Evolutionary conservation across 2,888 invertebrate species (phyloP), one percentile per base, ranked within the genome.

Genomic region (Sicus ferrugineus): DNA sequence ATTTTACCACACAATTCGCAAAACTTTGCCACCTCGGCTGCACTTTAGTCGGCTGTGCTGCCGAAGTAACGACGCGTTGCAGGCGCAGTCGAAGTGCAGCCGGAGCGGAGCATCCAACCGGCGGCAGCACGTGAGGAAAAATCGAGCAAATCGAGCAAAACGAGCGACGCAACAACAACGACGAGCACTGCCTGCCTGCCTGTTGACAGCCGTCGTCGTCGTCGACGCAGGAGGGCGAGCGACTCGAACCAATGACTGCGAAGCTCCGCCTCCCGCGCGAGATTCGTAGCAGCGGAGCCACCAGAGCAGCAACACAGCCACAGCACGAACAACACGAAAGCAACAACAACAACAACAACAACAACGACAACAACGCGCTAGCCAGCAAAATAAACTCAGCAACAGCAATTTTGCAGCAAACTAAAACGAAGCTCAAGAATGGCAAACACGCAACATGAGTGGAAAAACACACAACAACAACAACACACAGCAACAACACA

Each of bases 211-310:
- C 16, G 54, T 54, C 65, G 31, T 54, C 56, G 67, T 70, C 69
- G 70, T 70, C 72, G 61, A 72, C 73, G 76, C 73, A 81, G 78
- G 77, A 79, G 79, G 80, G 77, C 75, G 79, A 78, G 54, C 70
- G 73, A 77, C 78, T 77, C 77, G 78, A 76, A 77, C 84, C 84
- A 84, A 84, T 84, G 79, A 78, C 76, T 80, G 77, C 76, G 76
- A 79, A 81, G 80, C 84, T 83, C 84, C 84, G 83, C 84, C 84
- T 81, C 78, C 79, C 58, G 66, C 69, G 69, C 48, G 72, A 72
- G 69, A 75, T 72, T 65, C 73, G 59, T 68, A 48, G 54, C 34
- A 56, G 30, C 50, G 62, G 65, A 68, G 69, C 50, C 62, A 68
- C 61, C 46, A 63, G 46, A 23, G 63, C 70, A 64, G 30, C 30